Base-by-base conservation (phyloP, 2,888 invertebrate species). In the Troides oblongomaculatus region DNA sequence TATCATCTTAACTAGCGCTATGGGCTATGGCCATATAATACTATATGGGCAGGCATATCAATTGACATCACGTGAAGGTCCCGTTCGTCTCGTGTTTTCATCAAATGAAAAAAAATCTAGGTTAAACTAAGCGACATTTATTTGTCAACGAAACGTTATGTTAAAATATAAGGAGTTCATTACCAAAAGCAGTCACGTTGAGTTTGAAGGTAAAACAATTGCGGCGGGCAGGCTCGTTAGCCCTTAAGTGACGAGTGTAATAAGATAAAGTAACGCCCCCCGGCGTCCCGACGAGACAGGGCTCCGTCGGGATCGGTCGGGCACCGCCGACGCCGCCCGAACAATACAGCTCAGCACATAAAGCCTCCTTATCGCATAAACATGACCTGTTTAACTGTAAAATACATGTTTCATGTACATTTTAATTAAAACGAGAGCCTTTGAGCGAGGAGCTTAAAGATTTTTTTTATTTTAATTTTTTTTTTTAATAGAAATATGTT, bases 211-310 rank as follows among this genome's bases (percentile, higher is more conserved):
- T 81, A 81, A 80, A 82, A 86, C 85, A 85, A 87, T 88, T 85
- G 86, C 78, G 84, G 82, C 79, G 79, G 81, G 80, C 84, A 84
- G 84, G 83, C 87, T 85, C 74, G 69, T 73, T 84, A 85, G 82
- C 82, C 81, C 84, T 83, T 78, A 81, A 80, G 81, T 84, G 85
- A 86, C 85, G 87, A 83, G 83, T 89, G 87, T 88, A 88, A 89
- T 88, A 85, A 87, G 87, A 89, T 89, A 88, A 86, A 89, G 85
- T 88, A 84, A 85, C 81, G 78, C 79, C 78, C 80, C 79, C 74
- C 21, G 39, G 79, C 83, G 84, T 82, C 83, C 84, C 79, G 76
- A 76, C 81, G 78, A 84, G 87, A 90, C 89, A 90, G 90, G 88
- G 56, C 56, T 56, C 56, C 21, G 62, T 50, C 63, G 62, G 50